Conservation (phyloP, 2,113 vertebrate species). For the Callipepla squamata region DNA sequence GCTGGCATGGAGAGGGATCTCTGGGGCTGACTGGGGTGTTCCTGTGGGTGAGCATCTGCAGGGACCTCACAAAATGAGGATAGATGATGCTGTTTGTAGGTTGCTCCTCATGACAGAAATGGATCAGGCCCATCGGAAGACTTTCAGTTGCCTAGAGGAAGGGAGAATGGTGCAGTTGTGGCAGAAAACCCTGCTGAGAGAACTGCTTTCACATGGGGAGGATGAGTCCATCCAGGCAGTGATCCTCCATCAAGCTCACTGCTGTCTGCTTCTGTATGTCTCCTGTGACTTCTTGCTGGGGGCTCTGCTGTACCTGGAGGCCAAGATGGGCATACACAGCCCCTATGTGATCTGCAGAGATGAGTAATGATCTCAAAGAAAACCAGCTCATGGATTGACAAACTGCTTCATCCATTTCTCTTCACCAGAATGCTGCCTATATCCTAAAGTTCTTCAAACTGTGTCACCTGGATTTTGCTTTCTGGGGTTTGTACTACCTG, state of each 20-base stretch:
- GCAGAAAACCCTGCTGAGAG: not conserved
- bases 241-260: not conserved
- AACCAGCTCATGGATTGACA: not conserved
- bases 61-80: not conserved
- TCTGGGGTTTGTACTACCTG: not conserved
- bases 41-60: not conserved
- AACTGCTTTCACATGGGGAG: not conserved
- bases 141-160: not conserved
- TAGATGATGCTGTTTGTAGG: not conserved
- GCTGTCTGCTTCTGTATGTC: not conserved
- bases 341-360: not conserved
- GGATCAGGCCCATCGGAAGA: not conserved
- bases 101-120: not conserved
- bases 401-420: not conserved
- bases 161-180: not conserved
- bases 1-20: not conserved
- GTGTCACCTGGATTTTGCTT: not conserved
- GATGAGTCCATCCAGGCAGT: not conserved
- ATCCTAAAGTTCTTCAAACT: not conserved
- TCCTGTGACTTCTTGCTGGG: not conserved
- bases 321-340: not conserved
- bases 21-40: accelerated
- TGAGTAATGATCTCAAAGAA: not conserved
- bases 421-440: not conserved
- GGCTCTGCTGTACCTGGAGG: not conserved